These are phyloP conservation scores for Philonicus albiceps DNA, from an alignment of 2,888 invertebrate genomes.

Conservation along the genomic window DNA sequence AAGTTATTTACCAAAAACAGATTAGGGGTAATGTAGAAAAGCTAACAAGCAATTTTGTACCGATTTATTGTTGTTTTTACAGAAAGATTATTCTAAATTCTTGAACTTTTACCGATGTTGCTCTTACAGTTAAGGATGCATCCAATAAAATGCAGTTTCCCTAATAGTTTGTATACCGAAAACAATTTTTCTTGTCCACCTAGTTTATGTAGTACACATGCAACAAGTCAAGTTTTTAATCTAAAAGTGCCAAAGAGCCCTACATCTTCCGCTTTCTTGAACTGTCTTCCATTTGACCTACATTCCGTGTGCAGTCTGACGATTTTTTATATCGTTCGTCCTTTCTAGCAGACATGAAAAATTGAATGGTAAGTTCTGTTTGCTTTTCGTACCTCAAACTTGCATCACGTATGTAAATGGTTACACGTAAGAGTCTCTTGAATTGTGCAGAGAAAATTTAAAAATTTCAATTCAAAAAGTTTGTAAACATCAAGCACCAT, in stretches of 20 bases:
- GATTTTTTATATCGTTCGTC: neutral
- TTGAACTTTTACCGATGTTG: too few species aligned
- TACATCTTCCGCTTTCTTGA: neutral
- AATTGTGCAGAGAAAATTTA: neutral
- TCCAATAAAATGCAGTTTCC: neutral
- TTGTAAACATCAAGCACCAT: neutral
- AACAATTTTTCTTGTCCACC: neutral
- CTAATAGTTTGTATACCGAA: neutral
- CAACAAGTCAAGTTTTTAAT: neutral
- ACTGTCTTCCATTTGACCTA: neutral
- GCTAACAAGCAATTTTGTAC: too few species aligned
- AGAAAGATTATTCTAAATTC: too few species aligned
- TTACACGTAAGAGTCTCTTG: neutral
- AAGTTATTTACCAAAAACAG: too few species aligned
- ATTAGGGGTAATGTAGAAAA: too few species aligned
- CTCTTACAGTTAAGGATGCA: neutral
- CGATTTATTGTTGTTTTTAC: too few species aligned
- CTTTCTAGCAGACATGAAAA: neutral
- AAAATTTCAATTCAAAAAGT: neutral
- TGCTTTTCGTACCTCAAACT: neutral
- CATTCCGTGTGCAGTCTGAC: neutral
- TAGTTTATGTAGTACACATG: neutral
- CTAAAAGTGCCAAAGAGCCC: neutral
- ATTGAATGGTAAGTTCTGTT: neutral
- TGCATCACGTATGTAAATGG: neutral